Base-by-base conservation (phyloP, 1,140 invertebrate genomes). In the Agrypnia vestita region DNA sequence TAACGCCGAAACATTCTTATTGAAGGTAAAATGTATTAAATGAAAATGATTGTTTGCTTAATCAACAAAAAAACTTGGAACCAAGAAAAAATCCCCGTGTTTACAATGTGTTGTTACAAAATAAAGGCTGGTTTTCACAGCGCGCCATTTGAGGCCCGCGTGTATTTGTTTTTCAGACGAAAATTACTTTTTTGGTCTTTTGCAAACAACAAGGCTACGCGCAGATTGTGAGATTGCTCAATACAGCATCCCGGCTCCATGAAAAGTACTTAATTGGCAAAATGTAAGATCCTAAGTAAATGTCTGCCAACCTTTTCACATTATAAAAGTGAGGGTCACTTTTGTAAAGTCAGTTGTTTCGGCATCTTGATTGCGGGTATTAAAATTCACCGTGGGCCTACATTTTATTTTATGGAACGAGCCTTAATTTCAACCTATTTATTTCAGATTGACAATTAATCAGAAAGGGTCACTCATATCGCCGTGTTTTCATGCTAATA, bases 211-310 rank as follows among this genome's bases (percentile, higher is more conserved):
- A 6, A 78, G 59, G 77, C 21, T 19, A 9, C 47, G 64, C 47
- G 53, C 44, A 71, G 43, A 59, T 78, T 69, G n/a, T 11, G 76
- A 78, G 76, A 78, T 78, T 78, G 51, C 76, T 78, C 64, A 78
- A 78, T 78, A 71, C 71, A 56, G n/a, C 51, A 74, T 74, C 56
- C 75, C 43, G 46, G 17, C 51, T 44, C 43, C 59, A 62, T 53
- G 53, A 25, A 79, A 79, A 79, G 77, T 79, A 79, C 77, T 61
- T 61, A 73, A 79, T 79, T 61, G 77, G 69, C 77, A 79, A 64
- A 79, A 79, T 61, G 35, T 61, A 79, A 73, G 77, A 79, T 72
- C 77, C 77, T 79, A 79, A 59, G 77, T 79, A 79, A 79, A 79
- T 56, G 67, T 69, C 49, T 51, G 77, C 69, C 73, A 47, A 74